Evolutionary conservation across 1,140 invertebrate species (phyloP), one percentile per base, ranked within the genome.

Genomic region (Zaprionus inermis): DNA sequence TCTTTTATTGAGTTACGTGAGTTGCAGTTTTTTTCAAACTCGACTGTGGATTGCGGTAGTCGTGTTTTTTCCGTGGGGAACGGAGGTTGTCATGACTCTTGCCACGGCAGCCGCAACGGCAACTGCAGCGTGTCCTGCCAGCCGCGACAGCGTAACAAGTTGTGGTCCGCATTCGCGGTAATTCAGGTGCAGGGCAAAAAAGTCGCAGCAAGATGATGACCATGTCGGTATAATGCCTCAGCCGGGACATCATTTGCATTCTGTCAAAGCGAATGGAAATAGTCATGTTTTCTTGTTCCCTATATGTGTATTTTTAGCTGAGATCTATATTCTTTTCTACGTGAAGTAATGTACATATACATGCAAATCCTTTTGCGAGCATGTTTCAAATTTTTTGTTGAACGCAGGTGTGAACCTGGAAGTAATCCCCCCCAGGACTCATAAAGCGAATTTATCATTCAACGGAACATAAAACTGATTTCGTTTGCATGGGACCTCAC

Each of bases 381-480:
- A 49, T 70, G 36, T 54, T 20, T 14, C 12, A 18, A 14, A 58
- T 44, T 20, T 52, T 9, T 56, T 20, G 16, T 10, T 44, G n/a
- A 34, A 52, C 12, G 36, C 51, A 72, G 70, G 78, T 79, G 78
- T 66, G 41, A 74, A 70, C 18, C 75, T 65, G 61, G 73, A 73
- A 73, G 65, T 59, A 77, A 74, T 77, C 54, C 34, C 66, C 36
- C 52, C 38, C 28, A 70, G 52, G 78, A 70, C 64, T 52, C 75
- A 78, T 79, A 78, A 81, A 76, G 55, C 58, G 59, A 46, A 72
- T 72, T 80, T 78, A 69, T 75, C 63, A 75, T 75, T 30, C 22
- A 34, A 2, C n/a, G 18, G 38, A 56, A 67, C 67, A 75, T 75
- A 52, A 75, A 78, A 76, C 60, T 71, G 67, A 67, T 76, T 76